Base-by-base conservation (phyloP, 2,797 vertebrate genomes). In the Centroberyx gerrardi region DNA sequence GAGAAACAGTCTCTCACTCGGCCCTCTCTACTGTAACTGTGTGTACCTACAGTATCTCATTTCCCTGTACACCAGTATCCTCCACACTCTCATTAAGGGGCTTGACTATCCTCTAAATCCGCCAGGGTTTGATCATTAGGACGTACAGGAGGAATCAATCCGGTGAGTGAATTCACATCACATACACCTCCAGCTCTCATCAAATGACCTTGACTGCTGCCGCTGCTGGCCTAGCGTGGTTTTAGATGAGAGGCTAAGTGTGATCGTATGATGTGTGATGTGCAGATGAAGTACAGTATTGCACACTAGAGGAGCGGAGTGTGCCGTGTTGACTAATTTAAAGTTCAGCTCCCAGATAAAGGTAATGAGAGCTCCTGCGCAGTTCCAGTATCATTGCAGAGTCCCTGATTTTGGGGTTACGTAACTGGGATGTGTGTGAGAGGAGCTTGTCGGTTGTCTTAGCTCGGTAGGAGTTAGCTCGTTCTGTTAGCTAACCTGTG, bases 81-180 rank as follows among this genome's bases (percentile, higher is more conserved):
- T 84, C 82, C 72, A 40, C 84, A 63, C 84, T 84, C 88, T 90
- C 88, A 88, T 87, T 86, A 89, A 86, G 88, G 72, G 74, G 78
- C 64, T 87, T 79, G 87, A 90, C 90, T 86, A 87, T 91, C 86
- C 90, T 89, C 83, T 90, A 88, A 91, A 90, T 87, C 91, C 82
- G 40, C 88, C 86, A 74, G 87, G 89, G 89, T 87, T 91, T 92
- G 87, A 91, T 94, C 93, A 93, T 93, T 93, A 93, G 88, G 88
- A 89, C 86, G 74, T 88, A 86, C 85, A 58, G 87, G 87, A 87
- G 82, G 87, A 92, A 93, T 93, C 92, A 93, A 92, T 93, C 88
- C 82, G 49, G 80, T 51, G 72, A 87, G 91, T 70, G 77, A 82
- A 93, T 93, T 93, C 90, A 88, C 90, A 87, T 90, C 90, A 93